Evolutionary conservation across 2,113 vertebrate species (phyloP).

Genomic region (Montifringilla adamsi): DNA sequence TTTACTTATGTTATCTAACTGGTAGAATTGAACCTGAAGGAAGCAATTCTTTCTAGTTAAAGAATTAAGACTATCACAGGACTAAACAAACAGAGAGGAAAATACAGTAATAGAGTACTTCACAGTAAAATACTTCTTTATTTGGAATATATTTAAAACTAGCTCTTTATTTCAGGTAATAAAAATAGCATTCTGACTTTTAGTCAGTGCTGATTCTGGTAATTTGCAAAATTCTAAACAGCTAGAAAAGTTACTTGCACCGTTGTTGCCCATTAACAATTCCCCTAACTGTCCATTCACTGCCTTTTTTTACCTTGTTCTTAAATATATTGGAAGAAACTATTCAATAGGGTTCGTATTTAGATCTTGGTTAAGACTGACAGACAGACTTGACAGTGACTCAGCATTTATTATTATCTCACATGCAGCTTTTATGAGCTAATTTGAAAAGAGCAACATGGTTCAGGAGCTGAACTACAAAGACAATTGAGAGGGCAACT

Average conservation of each 20-base stretch:
- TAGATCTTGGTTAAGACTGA: neutral
- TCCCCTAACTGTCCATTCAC: neutral
- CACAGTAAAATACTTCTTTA: conserved; percentile 58
- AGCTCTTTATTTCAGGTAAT: conserved; percentile 45
- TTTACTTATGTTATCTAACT: neutral
- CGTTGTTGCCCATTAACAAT: neutral
- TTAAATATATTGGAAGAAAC: neutral
- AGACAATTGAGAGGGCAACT: neutral
- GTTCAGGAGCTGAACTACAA: neutral
- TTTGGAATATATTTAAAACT: conserved; percentile 52
- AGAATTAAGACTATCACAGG: neutral
- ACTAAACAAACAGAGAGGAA: conserved; percentile 1
- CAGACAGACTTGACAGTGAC: neutral
- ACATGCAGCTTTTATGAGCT: neutral
- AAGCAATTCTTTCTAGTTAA: neutral
- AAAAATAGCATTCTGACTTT: conserved; percentile 59
- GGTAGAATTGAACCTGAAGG: neutral
- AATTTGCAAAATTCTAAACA: neutral
- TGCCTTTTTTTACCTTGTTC: neutral
- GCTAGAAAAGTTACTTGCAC: conserved; percentile 12
- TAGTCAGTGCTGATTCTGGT: conserved; percentile 13
- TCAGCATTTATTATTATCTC: neutral
- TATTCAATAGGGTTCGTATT: neutral
- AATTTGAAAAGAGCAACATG: neutral
- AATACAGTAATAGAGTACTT: conserved; percentile 31